phyloP scores from a whole-genome alignment of 2,113 vertebrate species.

The Varanus komodoensis region DNA sequence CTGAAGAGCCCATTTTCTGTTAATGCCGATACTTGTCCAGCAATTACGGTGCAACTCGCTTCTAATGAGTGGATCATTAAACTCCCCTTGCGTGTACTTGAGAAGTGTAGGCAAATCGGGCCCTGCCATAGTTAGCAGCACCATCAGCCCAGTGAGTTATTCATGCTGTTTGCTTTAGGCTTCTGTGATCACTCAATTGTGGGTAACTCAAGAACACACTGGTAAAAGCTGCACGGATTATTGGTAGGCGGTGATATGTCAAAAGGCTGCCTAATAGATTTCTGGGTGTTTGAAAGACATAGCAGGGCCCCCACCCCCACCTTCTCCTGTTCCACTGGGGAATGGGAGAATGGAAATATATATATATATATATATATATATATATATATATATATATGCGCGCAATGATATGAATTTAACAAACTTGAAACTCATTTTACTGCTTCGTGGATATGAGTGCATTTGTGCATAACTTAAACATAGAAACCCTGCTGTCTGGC shows the following conservation, averaged over 20 bases:
- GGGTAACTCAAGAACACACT: not conserved
- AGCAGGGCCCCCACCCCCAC: not conserved
- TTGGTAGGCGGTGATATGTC: not conserved
- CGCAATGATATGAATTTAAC: not conserved
- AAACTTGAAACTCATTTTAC: not conserved
- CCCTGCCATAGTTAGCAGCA: conserved; percentile 40
- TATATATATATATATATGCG: not conserved
- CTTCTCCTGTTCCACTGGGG: not conserved
- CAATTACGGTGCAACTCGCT: conserved; percentile 6
- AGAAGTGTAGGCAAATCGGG: conserved; percentile 20
- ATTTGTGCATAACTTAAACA: not conserved
- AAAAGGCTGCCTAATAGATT: not conserved
- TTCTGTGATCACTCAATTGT: not conserved
- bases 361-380: not conserved
- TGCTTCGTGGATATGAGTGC: not conserved
- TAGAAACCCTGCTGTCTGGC: not conserved
- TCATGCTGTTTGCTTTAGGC: not conserved
- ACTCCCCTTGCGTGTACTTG: conserved; percentile 16
- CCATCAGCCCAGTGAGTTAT: conserved; percentile 55
- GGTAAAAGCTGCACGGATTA: not conserved
- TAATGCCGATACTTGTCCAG: conserved; percentile 2
- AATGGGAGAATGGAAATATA: not conserved
- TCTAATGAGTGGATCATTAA: conserved; percentile 39
- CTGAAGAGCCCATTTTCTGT: not conserved
- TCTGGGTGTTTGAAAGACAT: not conserved